Evolutionary conservation across 2,888 invertebrate species (phyloP).

Genomic region (Selenia dentaria): DNA sequence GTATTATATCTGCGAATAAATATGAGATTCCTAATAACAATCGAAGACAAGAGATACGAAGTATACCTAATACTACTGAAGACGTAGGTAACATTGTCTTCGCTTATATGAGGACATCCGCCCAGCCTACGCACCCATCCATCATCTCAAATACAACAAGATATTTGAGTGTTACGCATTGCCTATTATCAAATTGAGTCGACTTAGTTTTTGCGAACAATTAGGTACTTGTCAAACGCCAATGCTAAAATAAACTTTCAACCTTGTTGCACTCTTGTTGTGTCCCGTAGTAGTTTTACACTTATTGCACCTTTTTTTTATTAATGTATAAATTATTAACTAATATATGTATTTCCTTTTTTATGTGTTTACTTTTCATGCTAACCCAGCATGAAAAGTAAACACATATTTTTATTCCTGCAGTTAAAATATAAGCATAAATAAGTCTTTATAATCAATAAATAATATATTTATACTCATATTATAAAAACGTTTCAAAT

Average conservation of each 20-base stretch:
- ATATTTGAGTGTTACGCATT: slow-evolving; percentile 32
- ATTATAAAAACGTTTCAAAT: no score
- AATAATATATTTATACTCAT: no score
- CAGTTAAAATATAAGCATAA: no score
- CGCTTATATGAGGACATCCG: slow-evolving; percentile 78
- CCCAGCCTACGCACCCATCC: slow-evolving; percentile 59
- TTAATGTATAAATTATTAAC: no score
- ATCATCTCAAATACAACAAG: slow-evolving; percentile 40
- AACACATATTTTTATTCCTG: no score
- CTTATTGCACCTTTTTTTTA: slow-evolving; percentile 24
- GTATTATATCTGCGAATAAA: slow-evolving; percentile 70
- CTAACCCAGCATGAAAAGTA: no score
- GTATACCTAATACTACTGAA: not conserved
- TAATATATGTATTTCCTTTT: no score
- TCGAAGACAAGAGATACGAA: not conserved
- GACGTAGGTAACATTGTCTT: slow-evolving; percentile 50
- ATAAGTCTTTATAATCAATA: no score
- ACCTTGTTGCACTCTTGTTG: slow-evolving; percentile 14
- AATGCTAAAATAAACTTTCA: slow-evolving; percentile 10
- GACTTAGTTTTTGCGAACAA: slow-evolving; percentile 18
- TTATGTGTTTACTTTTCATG: no score
- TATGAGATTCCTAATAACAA: slow-evolving; percentile 54
- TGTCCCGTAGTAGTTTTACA: slow-evolving; percentile 11
- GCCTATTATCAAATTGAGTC: slow-evolving; percentile 15
- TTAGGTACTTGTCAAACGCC: slow-evolving; percentile 15